Evolutionary conservation across 2,113 vertebrate genomes (phyloP).

Genomic region (Pangasianodon hypophthalmus): DNA sequence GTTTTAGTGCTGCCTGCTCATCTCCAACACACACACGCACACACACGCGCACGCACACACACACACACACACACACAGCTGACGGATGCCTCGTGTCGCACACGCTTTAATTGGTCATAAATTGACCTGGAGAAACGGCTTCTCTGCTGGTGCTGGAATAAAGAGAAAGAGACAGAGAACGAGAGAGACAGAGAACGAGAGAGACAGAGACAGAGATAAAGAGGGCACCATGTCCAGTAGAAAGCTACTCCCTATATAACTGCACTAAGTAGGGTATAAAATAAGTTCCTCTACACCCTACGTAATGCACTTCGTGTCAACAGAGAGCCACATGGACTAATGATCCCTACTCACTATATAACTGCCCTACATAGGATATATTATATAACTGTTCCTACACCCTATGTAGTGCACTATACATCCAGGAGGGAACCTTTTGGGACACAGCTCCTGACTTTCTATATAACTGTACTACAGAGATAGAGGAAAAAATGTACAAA

Average conservation of each 20-base stretch:
- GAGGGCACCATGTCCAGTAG: neutral
- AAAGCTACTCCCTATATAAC: neutral
- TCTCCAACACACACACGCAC: slow-evolving; percentile 61
- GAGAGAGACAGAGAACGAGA: slow-evolving; percentile 24
- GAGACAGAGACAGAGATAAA: slow-evolving; percentile 8
- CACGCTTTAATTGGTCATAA: slow-evolving; percentile 99
- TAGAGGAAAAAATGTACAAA: neutral
- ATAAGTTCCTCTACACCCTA: neutral
- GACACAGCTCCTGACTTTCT: neutral
- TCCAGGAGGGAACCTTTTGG: neutral
- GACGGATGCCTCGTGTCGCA: slow-evolving; percentile 91
- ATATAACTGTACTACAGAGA: neutral
- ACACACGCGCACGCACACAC: slow-evolving; percentile 52
- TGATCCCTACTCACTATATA: neutral
- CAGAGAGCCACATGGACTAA: neutral
- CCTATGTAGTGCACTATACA: neutral
- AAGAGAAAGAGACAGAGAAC: slow-evolving; percentile 19
- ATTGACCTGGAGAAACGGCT: slow-evolving; percentile 92
- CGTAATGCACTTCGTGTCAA: neutral
- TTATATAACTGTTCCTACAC: neutral
- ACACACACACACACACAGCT: slow-evolving; percentile 67
- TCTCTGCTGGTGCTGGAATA: slow-evolving; percentile 89
- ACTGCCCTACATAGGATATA: neutral
- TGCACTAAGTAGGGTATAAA: neutral
- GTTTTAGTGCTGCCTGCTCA: slow-evolving; percentile 88